Evolutionary conservation across 2,888 invertebrate genomes (phyloP), one percentile per base, ranked within the genome.

Genomic region (Timema cristinae): DNA sequence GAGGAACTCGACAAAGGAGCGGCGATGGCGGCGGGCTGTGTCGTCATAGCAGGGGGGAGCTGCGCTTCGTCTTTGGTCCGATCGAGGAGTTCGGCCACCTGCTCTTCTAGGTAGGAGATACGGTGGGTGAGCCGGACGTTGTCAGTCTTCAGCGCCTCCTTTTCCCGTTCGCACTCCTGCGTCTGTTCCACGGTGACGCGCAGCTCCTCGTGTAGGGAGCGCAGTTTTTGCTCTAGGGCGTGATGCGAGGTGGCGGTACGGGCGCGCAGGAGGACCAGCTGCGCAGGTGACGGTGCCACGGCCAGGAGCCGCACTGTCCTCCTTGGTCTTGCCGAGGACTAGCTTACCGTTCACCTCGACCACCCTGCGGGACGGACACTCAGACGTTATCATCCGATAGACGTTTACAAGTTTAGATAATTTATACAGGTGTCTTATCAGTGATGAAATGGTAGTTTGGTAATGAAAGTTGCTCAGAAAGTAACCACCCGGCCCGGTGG

Each of bases 81-180:
- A 10, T 76, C 75, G 52, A 79, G 73, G 15, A 80, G 76, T 70
- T 89, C 88, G 0, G 85, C 84, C 76, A 93, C 93, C 83, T 94
- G 94, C 79, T 95, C 94, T 81, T 95, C 95, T 72, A 95, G 86
- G 82, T 95, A 95, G 2, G 93, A 92, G 78, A 95, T 95, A 76
- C 95, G 86, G 82, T 95, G 95, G 13, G 93, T 93, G 73, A 95
- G 85, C 69, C 94, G 85, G 74, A 93, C 89, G 83, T 94, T 94
- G 82, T 94, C 94, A 47, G 90, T 86, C 78, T 90, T 88, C 73
- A 80, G 81, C 13, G 86, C 85, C 76, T 89, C 89, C 79, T 89
- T 88, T 68, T 88, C 86, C 67, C 85, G 83, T 78, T 87, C 88
- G 0, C 89, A 87, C 78, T 88, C 89, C 68, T 89, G 89, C 1